phyloP scores from a whole-genome alignment of 92 coral and sea anemone genomes.

The Siderastrea radians region DNA sequence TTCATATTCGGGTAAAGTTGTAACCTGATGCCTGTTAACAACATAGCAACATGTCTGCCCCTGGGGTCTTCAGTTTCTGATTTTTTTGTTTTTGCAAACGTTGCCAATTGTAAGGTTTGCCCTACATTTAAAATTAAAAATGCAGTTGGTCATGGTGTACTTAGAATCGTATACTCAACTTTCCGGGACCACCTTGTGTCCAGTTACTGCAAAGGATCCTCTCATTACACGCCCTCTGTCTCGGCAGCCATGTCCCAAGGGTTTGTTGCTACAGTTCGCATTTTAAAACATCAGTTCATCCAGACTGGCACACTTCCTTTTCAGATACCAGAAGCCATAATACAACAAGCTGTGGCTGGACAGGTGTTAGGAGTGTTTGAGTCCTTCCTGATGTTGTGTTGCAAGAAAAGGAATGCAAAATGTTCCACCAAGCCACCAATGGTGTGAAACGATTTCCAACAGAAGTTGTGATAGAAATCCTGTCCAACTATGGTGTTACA shows the following conservation, averaged over 20 bases:
- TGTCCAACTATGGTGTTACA: slow-evolving; percentile 56
- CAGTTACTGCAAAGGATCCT: slow-evolving; percentile 76
- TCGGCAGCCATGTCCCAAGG: slow-evolving; percentile 54
- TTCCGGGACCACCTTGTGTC: not conserved
- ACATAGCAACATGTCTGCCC: no score
- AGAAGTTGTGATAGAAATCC: slow-evolving; percentile 64
- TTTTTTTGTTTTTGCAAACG: no score
- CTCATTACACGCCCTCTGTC: slow-evolving; percentile 50
- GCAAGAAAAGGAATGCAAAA: slow-evolving; percentile 9
- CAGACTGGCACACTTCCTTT: slow-evolving; percentile 72
- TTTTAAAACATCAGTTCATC: slow-evolving; percentile 70
- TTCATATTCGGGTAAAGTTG: no score
- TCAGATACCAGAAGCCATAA: slow-evolving; percentile 70
- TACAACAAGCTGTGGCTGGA: slow-evolving; percentile 72
- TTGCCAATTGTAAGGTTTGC: no score
- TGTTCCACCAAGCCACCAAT: not conserved
- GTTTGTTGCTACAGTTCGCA: slow-evolving; percentile 64
- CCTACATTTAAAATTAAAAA: no score
- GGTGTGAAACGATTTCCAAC: slow-evolving; percentile 14
- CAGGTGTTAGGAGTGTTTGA: slow-evolving; percentile 67
- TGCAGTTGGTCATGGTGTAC: no score
- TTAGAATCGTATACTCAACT: no score
- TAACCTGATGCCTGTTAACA: no score
- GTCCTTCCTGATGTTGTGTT: slow-evolving; percentile 65
- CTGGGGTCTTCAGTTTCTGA: no score